Evolutionary conservation across 2,888 invertebrate species (phyloP).

Genomic region (Carterocephalus palaemon): DNA sequence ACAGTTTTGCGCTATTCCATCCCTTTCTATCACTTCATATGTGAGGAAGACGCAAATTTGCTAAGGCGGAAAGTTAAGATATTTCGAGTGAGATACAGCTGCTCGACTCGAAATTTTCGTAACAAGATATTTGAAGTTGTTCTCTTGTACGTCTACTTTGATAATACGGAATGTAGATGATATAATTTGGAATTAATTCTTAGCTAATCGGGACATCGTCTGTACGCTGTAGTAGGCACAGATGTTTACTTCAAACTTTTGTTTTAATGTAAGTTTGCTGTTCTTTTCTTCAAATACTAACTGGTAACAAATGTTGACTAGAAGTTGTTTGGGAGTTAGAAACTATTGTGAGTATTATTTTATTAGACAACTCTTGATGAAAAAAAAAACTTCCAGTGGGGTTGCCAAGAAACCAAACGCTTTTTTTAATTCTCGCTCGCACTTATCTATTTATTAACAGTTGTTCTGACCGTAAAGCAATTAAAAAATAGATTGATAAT

Average conservation of each 20-base stretch:
- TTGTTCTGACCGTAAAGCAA: too few relatives aligned
- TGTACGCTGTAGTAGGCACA: slow-evolving; percentile 13
- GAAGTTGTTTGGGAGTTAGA: slow-evolving; percentile 2
- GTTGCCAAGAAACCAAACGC: too few relatives aligned
- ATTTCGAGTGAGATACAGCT: neutral
- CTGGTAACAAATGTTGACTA: slow-evolving; percentile 16
- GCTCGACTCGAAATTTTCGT: slow-evolving; percentile 11
- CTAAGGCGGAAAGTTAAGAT: slow-evolving; percentile 9
- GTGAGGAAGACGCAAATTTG: neutral
- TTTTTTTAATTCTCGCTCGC: too few relatives aligned
- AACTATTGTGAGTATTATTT: neutral
- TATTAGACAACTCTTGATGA: neutral
- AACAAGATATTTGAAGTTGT: slow-evolving; percentile 13
- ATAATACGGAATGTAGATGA: slow-evolving; percentile 8
- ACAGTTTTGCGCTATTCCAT: neutral
- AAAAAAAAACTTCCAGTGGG: slow-evolving; percentile 5
- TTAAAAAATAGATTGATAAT: too few relatives aligned
- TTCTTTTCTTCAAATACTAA: slow-evolving; percentile 12
- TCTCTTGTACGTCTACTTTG: slow-evolving; percentile 6
- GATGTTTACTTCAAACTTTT: slow-evolving; percentile 25
- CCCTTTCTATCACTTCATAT: slow-evolving; percentile 2
- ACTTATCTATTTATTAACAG: too few relatives aligned
- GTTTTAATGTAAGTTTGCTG: slow-evolving; percentile 2
- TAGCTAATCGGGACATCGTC: slow-evolving; percentile 1
- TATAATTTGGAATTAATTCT: slow-evolving; percentile 13